phyloP scores from a whole-genome alignment of 2,113 vertebrate genomes.

The Oplegnathus fasciatus region DNA sequence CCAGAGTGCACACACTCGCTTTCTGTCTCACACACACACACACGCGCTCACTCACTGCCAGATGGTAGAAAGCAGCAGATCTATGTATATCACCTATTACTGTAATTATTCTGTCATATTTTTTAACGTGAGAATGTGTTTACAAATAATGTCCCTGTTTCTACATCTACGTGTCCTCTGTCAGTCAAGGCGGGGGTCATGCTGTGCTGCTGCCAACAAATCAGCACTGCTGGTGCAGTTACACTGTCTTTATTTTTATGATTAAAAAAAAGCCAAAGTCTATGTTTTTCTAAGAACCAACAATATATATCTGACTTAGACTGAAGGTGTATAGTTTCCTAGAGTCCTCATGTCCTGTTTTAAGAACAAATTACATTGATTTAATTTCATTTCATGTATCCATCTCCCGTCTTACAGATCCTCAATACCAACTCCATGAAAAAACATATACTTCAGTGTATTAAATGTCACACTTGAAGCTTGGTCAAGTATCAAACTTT shows the following conservation, averaged over 20 bases:
- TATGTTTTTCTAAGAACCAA: background rate
- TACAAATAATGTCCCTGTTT: conserved; percentile 25
- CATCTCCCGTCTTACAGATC: background rate
- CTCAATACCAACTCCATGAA: no score
- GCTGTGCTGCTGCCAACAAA: conserved; percentile 33
- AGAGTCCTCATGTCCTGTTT: background rate
- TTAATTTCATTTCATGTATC: background rate
- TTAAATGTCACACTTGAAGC: conserved; percentile 8
- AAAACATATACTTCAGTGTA: no score
- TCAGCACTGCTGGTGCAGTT: conserved; percentile 18
- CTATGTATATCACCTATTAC: background rate
- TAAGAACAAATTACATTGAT: background rate
- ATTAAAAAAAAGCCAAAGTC: background rate
- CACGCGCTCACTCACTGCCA: background rate
- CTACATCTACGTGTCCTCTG: background rate
- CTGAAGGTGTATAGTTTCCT: background rate
- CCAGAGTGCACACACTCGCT: background rate
- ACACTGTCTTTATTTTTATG: conserved; percentile 12
- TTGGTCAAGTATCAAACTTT: background rate
- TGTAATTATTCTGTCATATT: background rate
- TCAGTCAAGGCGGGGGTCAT: background rate
- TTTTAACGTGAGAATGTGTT: background rate
- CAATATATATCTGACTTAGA: background rate
- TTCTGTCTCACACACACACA: background rate
- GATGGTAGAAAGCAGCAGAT: conserved; percentile 3